These are phyloP conservation scores for Leptinotarsa texana DNA, from an alignment of 1,140 invertebrate species.

Conservation along the genomic window DNA sequence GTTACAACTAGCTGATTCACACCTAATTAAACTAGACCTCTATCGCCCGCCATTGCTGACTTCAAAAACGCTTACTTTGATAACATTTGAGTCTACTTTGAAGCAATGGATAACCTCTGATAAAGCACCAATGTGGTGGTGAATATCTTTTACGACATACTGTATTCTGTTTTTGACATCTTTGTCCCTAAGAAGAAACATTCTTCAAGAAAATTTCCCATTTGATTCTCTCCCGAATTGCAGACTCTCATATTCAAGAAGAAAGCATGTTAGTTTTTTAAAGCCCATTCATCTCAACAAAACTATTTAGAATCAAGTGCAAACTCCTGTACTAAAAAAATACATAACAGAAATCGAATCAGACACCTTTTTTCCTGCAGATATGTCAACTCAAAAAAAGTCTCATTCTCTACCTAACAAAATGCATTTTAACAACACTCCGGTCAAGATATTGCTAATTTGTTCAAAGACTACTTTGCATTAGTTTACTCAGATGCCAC, in stretches of 20 bases:
- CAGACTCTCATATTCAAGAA: neutral
- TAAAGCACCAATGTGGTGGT: neutral
- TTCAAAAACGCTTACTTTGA: neutral
- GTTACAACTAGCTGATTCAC: neutral
- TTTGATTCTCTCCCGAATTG: neutral
- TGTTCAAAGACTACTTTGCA: too few relatives aligned
- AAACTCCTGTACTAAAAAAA: too few relatives aligned
- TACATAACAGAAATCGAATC: too few relatives aligned
- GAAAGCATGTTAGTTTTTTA: neutral
- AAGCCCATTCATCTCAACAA: too few relatives aligned
- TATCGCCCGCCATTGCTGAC: neutral
- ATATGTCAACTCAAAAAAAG: too few relatives aligned
- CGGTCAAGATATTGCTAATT: too few relatives aligned
- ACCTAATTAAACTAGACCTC: constrained; percentile 4
- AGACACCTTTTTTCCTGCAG: too few relatives aligned
- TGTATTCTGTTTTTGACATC: neutral
- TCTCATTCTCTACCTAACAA: too few relatives aligned
- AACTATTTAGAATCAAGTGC: too few relatives aligned
- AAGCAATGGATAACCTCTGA: neutral
- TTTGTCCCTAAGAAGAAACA: neutral
- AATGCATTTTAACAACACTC: too few relatives aligned
- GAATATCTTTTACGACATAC: neutral
- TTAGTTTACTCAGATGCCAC: too few relatives aligned
- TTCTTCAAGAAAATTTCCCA: constrained; percentile 3
- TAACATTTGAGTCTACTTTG: neutral